Conservation (phyloP, 2,888 invertebrate species). For the Pocota personata region DNA sequence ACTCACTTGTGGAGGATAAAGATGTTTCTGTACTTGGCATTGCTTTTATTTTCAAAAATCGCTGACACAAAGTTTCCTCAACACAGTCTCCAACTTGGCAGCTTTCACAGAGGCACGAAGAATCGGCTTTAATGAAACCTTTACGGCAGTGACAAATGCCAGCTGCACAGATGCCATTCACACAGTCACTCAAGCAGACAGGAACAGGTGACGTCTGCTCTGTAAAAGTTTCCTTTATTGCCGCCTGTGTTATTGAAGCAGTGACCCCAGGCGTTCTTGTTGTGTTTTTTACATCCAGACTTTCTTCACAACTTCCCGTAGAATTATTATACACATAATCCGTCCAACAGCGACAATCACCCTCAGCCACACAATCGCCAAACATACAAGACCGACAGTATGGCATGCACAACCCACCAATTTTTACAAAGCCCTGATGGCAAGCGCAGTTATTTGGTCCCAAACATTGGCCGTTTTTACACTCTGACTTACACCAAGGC, state of each 20-base stretch:
- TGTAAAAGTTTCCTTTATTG: constrained; percentile 76
- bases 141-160: constrained; percentile 83
- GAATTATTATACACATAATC: constrained; percentile 75
- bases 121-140: constrained; percentile 74
- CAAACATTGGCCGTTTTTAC: constrained; percentile 79
- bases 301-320: constrained; percentile 16
- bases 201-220: constrained; percentile 77
- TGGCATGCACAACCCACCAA: constrained; percentile 28
- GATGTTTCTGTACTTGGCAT: not conserved
- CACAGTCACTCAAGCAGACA: constrained; percentile 76
- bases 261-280: constrained; percentile 52
- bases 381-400: constrained; percentile 75
- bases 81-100: constrained; percentile 26
- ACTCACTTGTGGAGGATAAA: not conserved
- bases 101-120: not conserved
- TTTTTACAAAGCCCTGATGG: constrained; percentile 75
- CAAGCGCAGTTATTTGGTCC: constrained; percentile 82
- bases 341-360: constrained; percentile 78
- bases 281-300: not conserved
- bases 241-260: constrained; percentile 61
- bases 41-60: not conserved
- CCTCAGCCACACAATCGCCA: constrained; percentile 77
- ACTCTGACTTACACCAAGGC: constrained; percentile 56
- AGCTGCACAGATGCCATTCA: constrained; percentile 83
- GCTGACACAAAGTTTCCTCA: not conserved